phyloP scores from a whole-genome alignment of 2,797 vertebrate genomes.

The Sardinella longiceps region DNA sequence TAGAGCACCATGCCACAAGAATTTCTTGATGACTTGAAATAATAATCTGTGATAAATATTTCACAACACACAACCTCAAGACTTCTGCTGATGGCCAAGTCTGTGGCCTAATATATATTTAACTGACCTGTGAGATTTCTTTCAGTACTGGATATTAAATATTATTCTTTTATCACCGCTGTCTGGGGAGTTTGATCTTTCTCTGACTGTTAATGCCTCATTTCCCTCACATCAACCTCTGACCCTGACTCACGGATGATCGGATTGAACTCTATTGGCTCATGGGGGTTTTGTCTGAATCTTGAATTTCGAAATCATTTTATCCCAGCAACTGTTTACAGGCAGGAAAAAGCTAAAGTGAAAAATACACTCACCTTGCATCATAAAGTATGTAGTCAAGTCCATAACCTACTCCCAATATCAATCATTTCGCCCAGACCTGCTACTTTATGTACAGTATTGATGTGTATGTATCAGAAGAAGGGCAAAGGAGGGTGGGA shows the following conservation, averaged over 20 bases:
- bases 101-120: neutral
- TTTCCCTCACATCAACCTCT: neutral
- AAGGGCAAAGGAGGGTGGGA: too few species aligned
- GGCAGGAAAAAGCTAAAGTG: neutral
- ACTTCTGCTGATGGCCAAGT: neutral
- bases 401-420: too few species aligned
- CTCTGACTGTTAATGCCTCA: neutral
- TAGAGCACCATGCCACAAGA: neutral
- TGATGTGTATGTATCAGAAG: too few species aligned
- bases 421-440: too few species aligned
- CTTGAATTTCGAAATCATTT: neutral
- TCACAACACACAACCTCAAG: slow-evolving; percentile 24
- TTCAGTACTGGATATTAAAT: slow-evolving; percentile 10
- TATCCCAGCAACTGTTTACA: too few species aligned
- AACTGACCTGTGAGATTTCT: neutral
- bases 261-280: neutral
- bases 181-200: neutral
- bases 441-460: too few species aligned
- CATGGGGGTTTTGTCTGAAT: neutral
- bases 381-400: too few species aligned
- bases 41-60: slow-evolving; percentile 13
- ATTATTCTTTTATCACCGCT: neutral
- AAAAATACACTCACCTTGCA: too few species aligned
- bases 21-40: slow-evolving; percentile 9
- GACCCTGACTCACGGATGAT: neutral